Conservation (phyloP, 2,113 vertebrate species). For the Desmodus rotundus region DNA sequence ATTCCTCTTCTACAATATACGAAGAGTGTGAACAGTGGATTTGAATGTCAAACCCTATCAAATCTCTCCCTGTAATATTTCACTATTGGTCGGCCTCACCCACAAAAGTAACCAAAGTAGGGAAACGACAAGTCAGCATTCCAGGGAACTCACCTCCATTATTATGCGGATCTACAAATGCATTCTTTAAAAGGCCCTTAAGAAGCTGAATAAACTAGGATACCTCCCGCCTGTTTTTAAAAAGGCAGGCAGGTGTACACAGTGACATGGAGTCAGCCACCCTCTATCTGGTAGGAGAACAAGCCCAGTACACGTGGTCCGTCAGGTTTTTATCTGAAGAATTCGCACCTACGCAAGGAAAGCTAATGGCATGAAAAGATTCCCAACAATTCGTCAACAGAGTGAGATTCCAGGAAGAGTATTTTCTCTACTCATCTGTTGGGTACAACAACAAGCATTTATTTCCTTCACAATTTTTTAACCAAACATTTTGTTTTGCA, state of each 20-base stretch:
- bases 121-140: not conserved
- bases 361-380: fast-evolving
- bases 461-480: not conserved
- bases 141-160: not conserved
- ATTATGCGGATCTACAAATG: fast-evolving
- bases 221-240: fast-evolving
- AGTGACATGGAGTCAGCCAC: fast-evolving
- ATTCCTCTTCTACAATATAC: not conserved
- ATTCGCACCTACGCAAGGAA: fast-evolving
- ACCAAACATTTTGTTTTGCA: not conserved
- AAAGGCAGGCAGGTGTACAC: fast-evolving
- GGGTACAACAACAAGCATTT: too few relatives aligned
- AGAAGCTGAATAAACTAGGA: fast-evolving
- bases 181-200: fast-evolving
- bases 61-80: not conserved
- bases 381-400: fast-evolving
- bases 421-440: not conserved
- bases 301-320: fast-evolving
- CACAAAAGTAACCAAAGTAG: fast-evolving
- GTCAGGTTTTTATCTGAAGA: fast-evolving
- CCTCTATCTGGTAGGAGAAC: fast-evolving
- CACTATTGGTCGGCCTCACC: not conserved
- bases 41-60: too few relatives aligned
- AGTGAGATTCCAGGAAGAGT: fast-evolving
- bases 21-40: not conserved